Conservation (phyloP, 2,888 invertebrate species). For the Arge pagana region DNA sequence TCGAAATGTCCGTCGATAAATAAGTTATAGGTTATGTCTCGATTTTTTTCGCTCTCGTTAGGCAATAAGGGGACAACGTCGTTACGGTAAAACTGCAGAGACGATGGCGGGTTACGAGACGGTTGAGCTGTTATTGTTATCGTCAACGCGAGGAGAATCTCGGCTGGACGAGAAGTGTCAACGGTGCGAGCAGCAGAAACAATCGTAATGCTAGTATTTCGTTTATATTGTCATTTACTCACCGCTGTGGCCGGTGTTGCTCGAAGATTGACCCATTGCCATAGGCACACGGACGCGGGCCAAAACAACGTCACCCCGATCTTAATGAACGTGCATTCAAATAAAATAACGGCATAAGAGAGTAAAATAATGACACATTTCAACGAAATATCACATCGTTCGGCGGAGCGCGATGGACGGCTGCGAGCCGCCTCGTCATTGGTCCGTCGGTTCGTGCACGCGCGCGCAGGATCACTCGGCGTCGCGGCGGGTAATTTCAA, state of each 20-base stretch:
- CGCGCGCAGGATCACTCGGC: constrained; percentile 14
- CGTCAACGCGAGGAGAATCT: constrained; percentile 31
- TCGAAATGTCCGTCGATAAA: neutral
- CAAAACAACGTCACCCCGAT: constrained; percentile 14
- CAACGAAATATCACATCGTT: constrained; percentile 44
- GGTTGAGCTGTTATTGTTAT: constrained; percentile 23
- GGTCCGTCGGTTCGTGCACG: neutral
- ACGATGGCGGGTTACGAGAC: constrained; percentile 10
- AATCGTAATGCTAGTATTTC: too few species aligned
- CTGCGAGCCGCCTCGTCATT: constrained; percentile 14
- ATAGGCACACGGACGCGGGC: constrained; percentile 6
- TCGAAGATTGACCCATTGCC: constrained; percentile 54
- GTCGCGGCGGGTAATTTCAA: constrained; percentile 7
- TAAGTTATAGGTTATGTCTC: constrained; percentile 5
- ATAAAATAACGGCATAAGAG: constrained; percentile 22
- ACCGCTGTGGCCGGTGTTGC: constrained; percentile 56
- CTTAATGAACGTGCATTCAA: constrained; percentile 14
- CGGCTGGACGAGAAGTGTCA: too few species aligned
- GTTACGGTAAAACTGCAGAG: neutral
- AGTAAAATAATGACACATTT: constrained; percentile 38
- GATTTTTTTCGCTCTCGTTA: neutral
- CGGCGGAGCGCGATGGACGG: constrained; percentile 29
- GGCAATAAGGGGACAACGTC: neutral
- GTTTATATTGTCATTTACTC: too few species aligned
- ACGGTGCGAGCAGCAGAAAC: too few species aligned